Evolutionary conservation across 2,113 vertebrate species (phyloP).

Genomic region (Anolis sagrei): DNA sequence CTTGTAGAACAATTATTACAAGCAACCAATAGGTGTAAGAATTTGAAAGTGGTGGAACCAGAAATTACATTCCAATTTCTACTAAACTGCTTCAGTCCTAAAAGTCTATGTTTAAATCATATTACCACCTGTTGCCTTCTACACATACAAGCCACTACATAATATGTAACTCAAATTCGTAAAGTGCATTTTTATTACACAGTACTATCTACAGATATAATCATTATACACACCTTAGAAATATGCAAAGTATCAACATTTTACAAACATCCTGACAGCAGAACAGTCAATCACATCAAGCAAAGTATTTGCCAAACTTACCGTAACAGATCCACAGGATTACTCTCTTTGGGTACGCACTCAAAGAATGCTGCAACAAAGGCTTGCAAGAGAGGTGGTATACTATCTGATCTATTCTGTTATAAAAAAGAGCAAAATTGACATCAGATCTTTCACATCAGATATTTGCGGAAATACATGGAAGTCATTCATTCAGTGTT

Average conservation of each 20-base stretch:
- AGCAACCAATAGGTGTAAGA: too few species aligned
- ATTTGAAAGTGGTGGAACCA: background rate
- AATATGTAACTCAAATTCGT: background rate
- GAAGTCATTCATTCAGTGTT: background rate
- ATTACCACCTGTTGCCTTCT: background rate
- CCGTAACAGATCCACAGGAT: slow-evolving; percentile 86
- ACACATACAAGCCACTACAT: background rate
- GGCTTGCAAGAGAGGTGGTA: slow-evolving; percentile 84
- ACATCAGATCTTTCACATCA: background rate
- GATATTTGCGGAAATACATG: too few species aligned
- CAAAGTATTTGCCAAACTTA: slow-evolving; percentile 55
- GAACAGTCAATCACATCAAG: background rate
- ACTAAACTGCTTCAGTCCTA: too few species aligned
- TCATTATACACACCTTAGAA: background rate
- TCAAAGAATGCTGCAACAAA: slow-evolving; percentile 90
- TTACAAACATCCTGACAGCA: background rate
- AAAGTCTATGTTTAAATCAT: background rate
- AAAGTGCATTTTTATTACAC: background rate
- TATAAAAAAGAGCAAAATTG: slow-evolving; percentile 40
- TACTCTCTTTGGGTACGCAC: slow-evolving; percentile 73
- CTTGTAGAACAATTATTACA: background rate
- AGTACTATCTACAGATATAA: background rate
- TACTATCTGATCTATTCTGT: slow-evolving; percentile 81
- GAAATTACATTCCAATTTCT: too few species aligned
- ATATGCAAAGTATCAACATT: background rate